Evolutionary conservation across 2,797 vertebrate species (phyloP).

Genomic region (Clarias laeviceps): DNA sequence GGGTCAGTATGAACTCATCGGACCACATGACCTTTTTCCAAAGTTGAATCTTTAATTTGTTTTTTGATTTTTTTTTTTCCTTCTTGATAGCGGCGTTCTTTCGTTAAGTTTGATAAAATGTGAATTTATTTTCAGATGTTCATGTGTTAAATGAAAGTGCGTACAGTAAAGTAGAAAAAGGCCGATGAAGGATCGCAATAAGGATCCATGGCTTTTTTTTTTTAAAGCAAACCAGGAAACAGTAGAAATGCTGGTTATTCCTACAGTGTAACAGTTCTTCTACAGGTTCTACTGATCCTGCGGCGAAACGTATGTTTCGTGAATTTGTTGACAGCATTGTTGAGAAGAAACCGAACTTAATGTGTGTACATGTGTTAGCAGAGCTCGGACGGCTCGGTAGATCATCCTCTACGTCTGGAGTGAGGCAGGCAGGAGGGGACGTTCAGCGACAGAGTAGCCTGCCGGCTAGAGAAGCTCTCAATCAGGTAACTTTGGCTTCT

Average conservation of each 20-base stretch:
- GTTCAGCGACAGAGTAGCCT: slow-evolving; percentile 85
- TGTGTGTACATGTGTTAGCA: slow-evolving; percentile 58
- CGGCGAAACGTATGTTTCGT: not conserved
- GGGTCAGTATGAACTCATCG: too few species aligned
- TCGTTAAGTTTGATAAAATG: too few species aligned
- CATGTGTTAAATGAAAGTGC: too few species aligned
- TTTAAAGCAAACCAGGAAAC: not conserved
- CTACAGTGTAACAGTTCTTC: too few species aligned
- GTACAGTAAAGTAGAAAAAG: too few species aligned
- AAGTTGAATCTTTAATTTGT: too few species aligned
- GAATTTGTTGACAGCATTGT: not conserved
- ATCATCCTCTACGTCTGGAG: slow-evolving; percentile 89
- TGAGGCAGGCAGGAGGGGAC: slow-evolving; percentile 82
- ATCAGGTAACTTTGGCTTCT: slow-evolving; percentile 74
- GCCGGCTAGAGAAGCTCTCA: slow-evolving; percentile 79
- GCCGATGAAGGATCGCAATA: too few species aligned
- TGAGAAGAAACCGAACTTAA: not conserved
- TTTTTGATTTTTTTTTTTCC: too few species aligned
- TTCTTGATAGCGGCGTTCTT: too few species aligned
- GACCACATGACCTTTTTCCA: too few species aligned
- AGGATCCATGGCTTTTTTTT: too few species aligned
- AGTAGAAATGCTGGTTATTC: not conserved
- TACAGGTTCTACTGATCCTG: not conserved
- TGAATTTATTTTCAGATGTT: too few species aligned
- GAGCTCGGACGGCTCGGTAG: slow-evolving; percentile 90